Evolutionary conservation across 2,797 vertebrate genomes (phyloP).

Genomic region (Amniataba percoides): DNA sequence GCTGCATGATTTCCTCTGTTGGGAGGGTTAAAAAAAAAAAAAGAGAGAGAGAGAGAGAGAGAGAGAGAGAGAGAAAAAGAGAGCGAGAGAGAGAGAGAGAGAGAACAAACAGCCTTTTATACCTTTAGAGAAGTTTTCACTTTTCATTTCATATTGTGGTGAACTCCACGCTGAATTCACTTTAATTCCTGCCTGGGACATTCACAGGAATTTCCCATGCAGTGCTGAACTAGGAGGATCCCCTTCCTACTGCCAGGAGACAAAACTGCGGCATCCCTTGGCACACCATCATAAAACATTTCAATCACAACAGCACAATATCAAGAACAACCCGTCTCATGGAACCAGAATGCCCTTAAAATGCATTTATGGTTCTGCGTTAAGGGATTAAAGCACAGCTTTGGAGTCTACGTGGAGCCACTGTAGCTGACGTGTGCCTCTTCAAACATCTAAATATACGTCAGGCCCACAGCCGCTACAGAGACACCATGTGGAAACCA

Average conservation of each 20-base stretch:
- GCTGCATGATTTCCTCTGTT: conserved; percentile 31
- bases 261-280: neutral
- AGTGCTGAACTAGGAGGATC: neutral
- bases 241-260: neutral
- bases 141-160: conserved; percentile 1
- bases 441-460: neutral
- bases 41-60: too few relatives aligned
- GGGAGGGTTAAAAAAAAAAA: neutral
- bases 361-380: neutral
- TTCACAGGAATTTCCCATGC: conserved; percentile 3
- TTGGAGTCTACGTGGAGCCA: conserved; percentile 9
- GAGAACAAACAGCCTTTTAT: neutral
- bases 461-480: conserved; percentile 5
- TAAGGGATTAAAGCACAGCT: neutral
- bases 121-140: neutral
- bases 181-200: neutral
- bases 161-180: neutral
- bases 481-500: conserved; percentile 40
- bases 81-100: neutral
- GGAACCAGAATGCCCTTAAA: neutral
- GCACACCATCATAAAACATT: neutral
- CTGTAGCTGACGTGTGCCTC: conserved; percentile 29
- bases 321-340: neutral
- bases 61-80: neutral
- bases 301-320: neutral